Evolutionary conservation across 2,888 invertebrate genomes (phyloP).

Genomic region (Eretmocerus hayati): DNA sequence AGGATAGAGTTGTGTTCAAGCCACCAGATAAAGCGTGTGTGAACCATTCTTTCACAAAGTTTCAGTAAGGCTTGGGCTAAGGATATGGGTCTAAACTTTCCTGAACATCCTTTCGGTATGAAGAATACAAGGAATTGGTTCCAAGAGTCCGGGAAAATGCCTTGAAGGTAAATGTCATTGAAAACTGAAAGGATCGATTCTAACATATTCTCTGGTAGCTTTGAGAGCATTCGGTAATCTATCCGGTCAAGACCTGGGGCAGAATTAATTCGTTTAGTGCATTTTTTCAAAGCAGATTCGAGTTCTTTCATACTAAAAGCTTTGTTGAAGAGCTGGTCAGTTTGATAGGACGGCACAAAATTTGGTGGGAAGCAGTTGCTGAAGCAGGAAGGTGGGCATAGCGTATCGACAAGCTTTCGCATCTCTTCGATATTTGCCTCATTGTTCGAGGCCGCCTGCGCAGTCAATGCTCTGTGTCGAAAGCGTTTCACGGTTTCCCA

Average conservation of each 20-base stretch:
- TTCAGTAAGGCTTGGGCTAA: not conserved
- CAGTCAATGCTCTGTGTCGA: not conserved
- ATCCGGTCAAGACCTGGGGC: not conserved
- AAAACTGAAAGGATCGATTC: not conserved
- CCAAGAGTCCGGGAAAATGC: not conserved
- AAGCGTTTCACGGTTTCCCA: slow-evolving; percentile 1
- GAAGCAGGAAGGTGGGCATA: not conserved
- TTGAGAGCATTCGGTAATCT: not conserved
- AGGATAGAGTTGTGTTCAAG: not conserved
- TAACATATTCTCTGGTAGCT: not conserved
- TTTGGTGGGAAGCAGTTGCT: not conserved
- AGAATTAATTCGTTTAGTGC: not conserved
- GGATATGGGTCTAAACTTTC: not conserved
- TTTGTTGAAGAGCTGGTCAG: not conserved
- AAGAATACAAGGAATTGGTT: slow-evolving; percentile 1
- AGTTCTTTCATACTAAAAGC: not conserved
- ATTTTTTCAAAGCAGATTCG: not conserved
- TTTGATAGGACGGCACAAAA: not conserved
- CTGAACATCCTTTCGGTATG: not conserved
- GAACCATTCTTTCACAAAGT: not conserved
- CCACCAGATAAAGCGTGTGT: not conserved
- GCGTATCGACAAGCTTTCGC: not conserved
- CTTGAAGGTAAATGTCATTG: not conserved
- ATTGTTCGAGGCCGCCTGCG: not conserved
- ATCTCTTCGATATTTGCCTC: not conserved